Percentiles rank a stretch among this genome's conserved stretches.
phyloP scores from a whole-genome alignment of 2,888 invertebrate species.

The Andrena chrysosceles region DNA sequence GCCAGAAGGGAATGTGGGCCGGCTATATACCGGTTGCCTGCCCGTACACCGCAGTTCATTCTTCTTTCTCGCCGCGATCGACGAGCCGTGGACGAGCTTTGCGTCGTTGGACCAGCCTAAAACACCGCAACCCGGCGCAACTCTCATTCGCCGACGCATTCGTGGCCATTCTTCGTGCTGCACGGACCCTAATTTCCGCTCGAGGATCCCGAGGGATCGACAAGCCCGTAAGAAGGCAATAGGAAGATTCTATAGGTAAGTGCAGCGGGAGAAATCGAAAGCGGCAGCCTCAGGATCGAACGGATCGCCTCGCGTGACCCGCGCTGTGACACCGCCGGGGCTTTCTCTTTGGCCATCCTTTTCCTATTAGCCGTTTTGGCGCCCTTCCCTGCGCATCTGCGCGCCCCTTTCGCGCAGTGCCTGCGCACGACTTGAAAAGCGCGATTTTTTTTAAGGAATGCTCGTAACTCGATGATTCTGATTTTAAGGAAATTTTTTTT shows the following conservation, averaged over 20 bases:
- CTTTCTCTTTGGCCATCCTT: constrained; percentile 46
- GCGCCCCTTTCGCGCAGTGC: background rate
- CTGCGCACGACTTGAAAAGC: background rate
- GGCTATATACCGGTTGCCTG: constrained; percentile 83
- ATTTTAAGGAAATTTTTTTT: too few species aligned
- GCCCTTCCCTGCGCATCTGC: background rate
- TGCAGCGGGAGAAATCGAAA: constrained; percentile 60
- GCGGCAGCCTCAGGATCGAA: constrained; percentile 38
- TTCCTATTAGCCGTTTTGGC: constrained; percentile 25
- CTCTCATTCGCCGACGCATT: constrained; percentile 7
- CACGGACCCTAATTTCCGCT: too few species aligned
- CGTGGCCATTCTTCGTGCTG: background rate
- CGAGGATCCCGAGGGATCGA: background rate
- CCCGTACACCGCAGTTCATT: constrained; percentile 82
- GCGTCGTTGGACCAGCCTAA: constrained; percentile 17
- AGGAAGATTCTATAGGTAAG: constrained; percentile 48
- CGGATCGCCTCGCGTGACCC: constrained; percentile 32
- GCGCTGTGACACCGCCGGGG: constrained; percentile 2
- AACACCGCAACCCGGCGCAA: background rate
- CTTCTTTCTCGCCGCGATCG: constrained; percentile 68
- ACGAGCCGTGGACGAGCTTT: constrained; percentile 43
- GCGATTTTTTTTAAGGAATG: too few species aligned
- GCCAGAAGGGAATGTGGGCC: constrained; percentile 84
- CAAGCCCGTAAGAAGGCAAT: background rate
- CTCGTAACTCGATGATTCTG: too few species aligned